These are phyloP conservation scores for Andricus grossulariae DNA, from an alignment of 1,140 invertebrate genomes.

Conservation along the genomic window DNA sequence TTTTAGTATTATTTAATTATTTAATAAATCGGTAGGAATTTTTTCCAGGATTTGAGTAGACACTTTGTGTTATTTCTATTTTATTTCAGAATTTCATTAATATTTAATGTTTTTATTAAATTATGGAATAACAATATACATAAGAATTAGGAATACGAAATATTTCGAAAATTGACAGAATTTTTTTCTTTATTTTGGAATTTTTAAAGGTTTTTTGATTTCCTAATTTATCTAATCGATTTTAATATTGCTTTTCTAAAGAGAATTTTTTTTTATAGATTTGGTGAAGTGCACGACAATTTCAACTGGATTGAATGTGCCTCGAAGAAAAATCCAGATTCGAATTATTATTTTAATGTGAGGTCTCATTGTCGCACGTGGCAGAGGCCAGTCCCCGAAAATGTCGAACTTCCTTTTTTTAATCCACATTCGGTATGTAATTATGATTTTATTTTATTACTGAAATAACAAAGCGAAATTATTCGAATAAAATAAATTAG, in stretches of 20 bases:
- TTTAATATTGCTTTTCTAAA: no score
- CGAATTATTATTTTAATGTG: conserved; percentile 48
- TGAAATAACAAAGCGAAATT: no score
- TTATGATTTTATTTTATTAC: background rate
- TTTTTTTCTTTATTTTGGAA: background rate
- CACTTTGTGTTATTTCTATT: no score
- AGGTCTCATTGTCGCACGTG: conserved; percentile 45
- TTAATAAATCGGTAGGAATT: no score
- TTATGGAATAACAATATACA: no score
- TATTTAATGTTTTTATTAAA: no score
- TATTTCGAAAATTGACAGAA: no score
- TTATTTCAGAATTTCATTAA: no score
- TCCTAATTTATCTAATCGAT: background rate
- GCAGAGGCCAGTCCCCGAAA: conserved; percentile 42
- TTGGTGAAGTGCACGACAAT: conserved; percentile 51
- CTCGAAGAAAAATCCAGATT: conserved; percentile 43
- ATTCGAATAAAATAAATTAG: no score
- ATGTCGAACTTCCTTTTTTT: conserved; percentile 38
- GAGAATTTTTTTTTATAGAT: conserved; percentile 34
- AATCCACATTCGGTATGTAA: conserved; percentile 36
- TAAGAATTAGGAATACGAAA: no score
- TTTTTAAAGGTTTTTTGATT: background rate
- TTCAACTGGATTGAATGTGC: conserved; percentile 54
- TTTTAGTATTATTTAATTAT: no score
- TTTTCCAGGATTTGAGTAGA: no score